These are phyloP conservation scores for Telmatherina bonti DNA, from an alignment of 2,797 vertebrate genomes.

Conservation along the genomic window DNA sequence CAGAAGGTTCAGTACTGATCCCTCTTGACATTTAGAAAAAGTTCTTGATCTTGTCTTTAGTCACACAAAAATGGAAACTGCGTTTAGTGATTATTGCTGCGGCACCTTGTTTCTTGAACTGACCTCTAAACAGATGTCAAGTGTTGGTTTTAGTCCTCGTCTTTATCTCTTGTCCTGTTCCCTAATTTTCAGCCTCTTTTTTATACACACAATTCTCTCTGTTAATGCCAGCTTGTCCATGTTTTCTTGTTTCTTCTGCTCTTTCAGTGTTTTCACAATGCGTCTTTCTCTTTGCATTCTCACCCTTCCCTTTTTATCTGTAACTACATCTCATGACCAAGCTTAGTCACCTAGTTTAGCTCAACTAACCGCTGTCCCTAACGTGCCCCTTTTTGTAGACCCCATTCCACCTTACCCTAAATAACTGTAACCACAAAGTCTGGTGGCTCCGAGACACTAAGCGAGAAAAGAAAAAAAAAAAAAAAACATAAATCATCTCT, in stretches of 20 bases:
- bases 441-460: conserved; percentile 67
- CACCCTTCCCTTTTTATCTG: conserved; percentile 76
- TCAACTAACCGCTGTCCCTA: conserved; percentile 74
- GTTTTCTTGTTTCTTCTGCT: conserved; percentile 42
- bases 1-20: conserved; percentile 26
- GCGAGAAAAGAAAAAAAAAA: conserved; percentile 22
- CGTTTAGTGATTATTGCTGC: conserved; percentile 24
- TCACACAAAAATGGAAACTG: conserved; percentile 1
- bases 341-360: conserved; percentile 72
- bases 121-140: conserved; percentile 62
- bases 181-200: conserved; percentile 59
- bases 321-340: conserved; percentile 81
- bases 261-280: conserved; percentile 68
- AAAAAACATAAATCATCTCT: conserved; percentile 61
- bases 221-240: conserved; percentile 37
- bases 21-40: conserved; percentile 2
- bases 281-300: conserved; percentile 60
- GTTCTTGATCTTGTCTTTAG: conserved; percentile 14
- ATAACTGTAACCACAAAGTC: conserved; percentile 37
- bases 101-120: conserved; percentile 35
- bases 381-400: conserved; percentile 59
- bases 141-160: conserved; percentile 78
- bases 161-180: conserved; percentile 74
- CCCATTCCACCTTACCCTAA: conserved; percentile 39
- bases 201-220: conserved; percentile 40